phyloP scores from a whole-genome alignment of 2,888 invertebrate genomes.

The Stenoptilia bipunctidactyla region DNA sequence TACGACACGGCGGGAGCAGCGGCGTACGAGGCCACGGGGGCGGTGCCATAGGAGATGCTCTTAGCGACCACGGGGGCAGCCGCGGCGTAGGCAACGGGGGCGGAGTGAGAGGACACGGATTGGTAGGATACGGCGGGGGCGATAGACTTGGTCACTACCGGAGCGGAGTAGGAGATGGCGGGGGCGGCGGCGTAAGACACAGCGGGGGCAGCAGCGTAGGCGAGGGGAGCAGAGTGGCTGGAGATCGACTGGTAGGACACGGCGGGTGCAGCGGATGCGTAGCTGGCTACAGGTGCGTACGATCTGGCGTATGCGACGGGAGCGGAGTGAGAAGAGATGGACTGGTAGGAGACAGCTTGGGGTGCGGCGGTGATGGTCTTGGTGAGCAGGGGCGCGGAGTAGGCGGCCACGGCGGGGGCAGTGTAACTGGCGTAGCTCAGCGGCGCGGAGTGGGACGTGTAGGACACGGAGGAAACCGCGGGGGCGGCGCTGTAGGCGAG shows the following conservation, averaged over 20 bases:
- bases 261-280: constrained; percentile 7
- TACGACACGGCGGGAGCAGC: constrained; percentile 29
- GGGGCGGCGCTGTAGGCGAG: constrained; percentile 19
- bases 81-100: constrained; percentile 30
- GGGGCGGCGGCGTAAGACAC: constrained; percentile 18
- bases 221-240: constrained; percentile 14
- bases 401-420: constrained; percentile 22
- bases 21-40: constrained; percentile 36
- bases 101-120: constrained; percentile 21
- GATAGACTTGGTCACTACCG: constrained; percentile 25
- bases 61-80: constrained; percentile 20
- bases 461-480: constrained; percentile 12
- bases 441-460: constrained; percentile 10
- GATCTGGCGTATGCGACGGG: constrained; percentile 12
- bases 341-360: constrained; percentile 11
- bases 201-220: constrained; percentile 21
- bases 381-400: constrained; percentile 35
- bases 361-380: constrained; percentile 6
- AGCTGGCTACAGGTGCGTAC: constrained; percentile 15
- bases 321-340: constrained; percentile 14
- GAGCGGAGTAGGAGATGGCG: constrained; percentile 27
- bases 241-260: constrained; percentile 10
- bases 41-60: constrained; percentile 32
- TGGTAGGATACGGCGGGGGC: constrained; percentile 17
- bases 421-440: constrained; percentile 14